phyloP scores from a whole-genome alignment of 2,113 vertebrate species.

The Piaya cayana region DNA sequence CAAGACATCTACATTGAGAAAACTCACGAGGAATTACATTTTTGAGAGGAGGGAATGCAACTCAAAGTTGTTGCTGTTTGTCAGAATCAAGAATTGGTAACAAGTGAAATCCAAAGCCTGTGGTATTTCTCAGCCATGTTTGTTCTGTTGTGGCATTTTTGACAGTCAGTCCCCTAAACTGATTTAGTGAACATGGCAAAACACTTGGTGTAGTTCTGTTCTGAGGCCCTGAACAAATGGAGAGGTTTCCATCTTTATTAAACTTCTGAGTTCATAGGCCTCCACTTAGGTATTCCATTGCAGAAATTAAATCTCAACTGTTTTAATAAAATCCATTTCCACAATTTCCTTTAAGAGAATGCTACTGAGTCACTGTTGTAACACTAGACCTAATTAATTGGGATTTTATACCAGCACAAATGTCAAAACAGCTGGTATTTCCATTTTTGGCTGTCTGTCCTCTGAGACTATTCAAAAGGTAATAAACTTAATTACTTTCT shows the following conservation, averaged over 20 bases:
- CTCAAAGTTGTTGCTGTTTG: neutral
- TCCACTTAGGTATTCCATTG: neutral
- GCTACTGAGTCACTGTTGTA: neutral
- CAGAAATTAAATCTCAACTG: neutral
- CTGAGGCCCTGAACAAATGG: neutral
- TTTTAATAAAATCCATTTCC: neutral
- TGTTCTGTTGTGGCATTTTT: neutral
- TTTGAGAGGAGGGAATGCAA: neutral
- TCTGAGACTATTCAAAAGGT: neutral
- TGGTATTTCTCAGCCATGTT: neutral
- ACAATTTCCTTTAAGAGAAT: neutral
- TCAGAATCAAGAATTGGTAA: neutral
- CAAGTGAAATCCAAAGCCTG: neutral
- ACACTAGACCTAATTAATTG: neutral
- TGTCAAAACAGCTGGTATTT: neutral
- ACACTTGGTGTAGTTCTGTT: neutral
- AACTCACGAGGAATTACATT: neutral
- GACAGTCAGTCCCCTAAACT: neutral
- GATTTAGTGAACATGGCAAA: neutral
- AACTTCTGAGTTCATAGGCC: neutral
- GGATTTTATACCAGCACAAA: neutral
- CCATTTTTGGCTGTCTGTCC: neutral
- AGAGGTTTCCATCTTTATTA: neutral
- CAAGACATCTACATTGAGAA: neutral
- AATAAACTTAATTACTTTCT: neutral